Conservation (phyloP, 2,888 invertebrate species). For the Serripes groenlandicus region DNA sequence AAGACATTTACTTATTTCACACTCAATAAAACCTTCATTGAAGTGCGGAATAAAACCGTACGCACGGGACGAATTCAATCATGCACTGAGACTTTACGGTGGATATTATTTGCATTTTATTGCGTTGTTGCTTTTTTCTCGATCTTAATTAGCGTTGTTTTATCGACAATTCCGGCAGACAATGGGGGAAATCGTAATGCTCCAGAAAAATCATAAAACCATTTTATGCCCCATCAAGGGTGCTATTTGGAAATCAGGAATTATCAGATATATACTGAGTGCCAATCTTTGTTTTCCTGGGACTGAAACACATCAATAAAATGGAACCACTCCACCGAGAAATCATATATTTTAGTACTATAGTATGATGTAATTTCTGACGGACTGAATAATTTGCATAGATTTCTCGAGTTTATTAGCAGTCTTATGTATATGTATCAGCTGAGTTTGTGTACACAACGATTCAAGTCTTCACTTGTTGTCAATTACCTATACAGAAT, state of each 20-base stretch:
- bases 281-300: not conserved
- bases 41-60: not conserved
- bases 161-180: slow-evolving; percentile 19
- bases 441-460: too few relatives aligned
- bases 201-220: slow-evolving; percentile 21
- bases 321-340: too few relatives aligned
- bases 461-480: too few relatives aligned
- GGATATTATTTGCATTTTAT: slow-evolving; percentile 29
- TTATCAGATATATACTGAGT: slow-evolving; percentile 11
- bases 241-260: slow-evolving; percentile 19
- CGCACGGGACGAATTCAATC: slow-evolving; percentile 2
- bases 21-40: too few relatives aligned
- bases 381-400: too few relatives aligned
- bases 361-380: too few relatives aligned
- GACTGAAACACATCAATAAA: too few relatives aligned
- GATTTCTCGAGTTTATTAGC: too few relatives aligned
- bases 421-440: too few relatives aligned
- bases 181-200: slow-evolving; percentile 16
- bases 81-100: not conserved
- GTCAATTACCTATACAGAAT: too few relatives aligned
- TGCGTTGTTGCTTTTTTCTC: slow-evolving; percentile 20
- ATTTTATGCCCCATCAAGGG: slow-evolving; percentile 18
- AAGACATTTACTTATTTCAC: too few relatives aligned
- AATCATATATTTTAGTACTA: too few relatives aligned
- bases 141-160: slow-evolving; percentile 27